phyloP scores from a whole-genome alignment of 2,113 vertebrate genomes.

The Forbesichthys agassizii region DNA sequence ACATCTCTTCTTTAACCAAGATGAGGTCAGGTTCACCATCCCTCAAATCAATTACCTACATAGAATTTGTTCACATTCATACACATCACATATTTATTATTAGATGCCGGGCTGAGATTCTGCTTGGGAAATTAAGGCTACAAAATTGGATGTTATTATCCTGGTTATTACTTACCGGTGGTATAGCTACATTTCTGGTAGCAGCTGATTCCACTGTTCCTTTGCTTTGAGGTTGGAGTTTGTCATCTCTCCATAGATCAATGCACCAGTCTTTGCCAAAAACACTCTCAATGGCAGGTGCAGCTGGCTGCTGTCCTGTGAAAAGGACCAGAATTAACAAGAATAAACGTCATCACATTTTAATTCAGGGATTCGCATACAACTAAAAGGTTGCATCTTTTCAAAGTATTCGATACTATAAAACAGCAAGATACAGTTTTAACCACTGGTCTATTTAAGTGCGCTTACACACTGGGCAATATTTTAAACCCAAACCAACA shows the following conservation, averaged over 20 bases:
- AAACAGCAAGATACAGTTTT: background rate
- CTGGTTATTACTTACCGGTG: slow-evolving; percentile 28
- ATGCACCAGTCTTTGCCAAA: slow-evolving; percentile 81
- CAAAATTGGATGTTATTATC: background rate
- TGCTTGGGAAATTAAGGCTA: background rate
- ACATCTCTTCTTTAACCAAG: slow-evolving; percentile 76
- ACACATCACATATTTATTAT: background rate
- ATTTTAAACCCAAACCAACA: background rate
- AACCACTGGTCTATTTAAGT: too few species aligned
- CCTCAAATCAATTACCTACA: slow-evolving; percentile 64
- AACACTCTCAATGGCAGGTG: slow-evolving; percentile 70
- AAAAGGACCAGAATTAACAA: slow-evolving; percentile 13
- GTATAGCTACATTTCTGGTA: slow-evolving; percentile 51
- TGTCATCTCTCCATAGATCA: slow-evolving; percentile 76
- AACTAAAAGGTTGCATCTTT: background rate
- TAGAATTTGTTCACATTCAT: background rate
- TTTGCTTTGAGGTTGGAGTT: slow-evolving; percentile 43
- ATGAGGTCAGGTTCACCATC: slow-evolving; percentile 72
- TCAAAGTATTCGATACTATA: background rate
- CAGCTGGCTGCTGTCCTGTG: slow-evolving; percentile 53
- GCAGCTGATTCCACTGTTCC: slow-evolving; percentile 32
- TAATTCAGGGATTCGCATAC: background rate
- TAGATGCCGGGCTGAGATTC: background rate
- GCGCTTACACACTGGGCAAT: too few species aligned
- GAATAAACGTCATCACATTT: background rate